Evolutionary conservation across 2,113 vertebrate species (phyloP).

Genomic region (Labeo catla): DNA sequence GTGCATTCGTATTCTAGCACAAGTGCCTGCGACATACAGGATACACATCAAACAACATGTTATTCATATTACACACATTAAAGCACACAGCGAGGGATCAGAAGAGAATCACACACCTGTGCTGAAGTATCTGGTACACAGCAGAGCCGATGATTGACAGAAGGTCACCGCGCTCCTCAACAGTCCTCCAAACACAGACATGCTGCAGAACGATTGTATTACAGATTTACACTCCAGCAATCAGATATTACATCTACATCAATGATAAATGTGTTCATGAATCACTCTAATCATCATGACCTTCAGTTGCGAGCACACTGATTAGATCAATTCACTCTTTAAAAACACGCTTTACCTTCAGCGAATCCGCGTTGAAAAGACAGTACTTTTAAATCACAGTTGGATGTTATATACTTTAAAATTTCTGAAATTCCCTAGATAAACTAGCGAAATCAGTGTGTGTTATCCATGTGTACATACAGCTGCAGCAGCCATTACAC

Average conservation of each 20-base stretch:
- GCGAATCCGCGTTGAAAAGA: background rate
- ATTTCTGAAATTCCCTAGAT: background rate
- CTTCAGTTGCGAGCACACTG: background rate
- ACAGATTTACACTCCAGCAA: background rate
- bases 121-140: conserved; percentile 13
- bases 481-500: background rate
- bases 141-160: conserved; percentile 23
- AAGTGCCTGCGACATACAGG: conserved; percentile 62
- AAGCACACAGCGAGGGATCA: no score
- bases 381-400: background rate
- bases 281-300: background rate
- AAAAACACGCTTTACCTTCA: background rate
- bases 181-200: conserved; percentile 39
- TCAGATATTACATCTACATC: background rate
- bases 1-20: conserved; percentile 70
- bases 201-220: background rate
- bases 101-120: conserved; percentile 36
- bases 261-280: background rate
- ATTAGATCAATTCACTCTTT: background rate
- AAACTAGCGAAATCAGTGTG: background rate
- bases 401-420: background rate
- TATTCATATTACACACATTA: background rate
- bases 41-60: background rate
- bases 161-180: conserved; percentile 31
- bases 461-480: background rate